Conservation (phyloP, 2,888 invertebrate genomes). For the Drosophila meridiana region DNA sequence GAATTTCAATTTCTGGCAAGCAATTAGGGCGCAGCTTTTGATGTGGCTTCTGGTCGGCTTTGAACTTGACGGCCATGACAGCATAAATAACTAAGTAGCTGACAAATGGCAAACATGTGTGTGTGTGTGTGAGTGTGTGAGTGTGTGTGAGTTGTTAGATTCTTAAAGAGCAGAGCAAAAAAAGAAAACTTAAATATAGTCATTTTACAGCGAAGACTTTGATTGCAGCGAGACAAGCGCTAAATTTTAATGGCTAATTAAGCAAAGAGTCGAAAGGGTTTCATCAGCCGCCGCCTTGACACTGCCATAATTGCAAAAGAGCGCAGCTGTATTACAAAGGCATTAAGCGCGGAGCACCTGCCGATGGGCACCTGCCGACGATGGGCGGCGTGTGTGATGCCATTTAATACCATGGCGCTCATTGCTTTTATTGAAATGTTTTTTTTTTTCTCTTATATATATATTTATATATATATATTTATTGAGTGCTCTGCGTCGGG, state of each 20-base stretch:
- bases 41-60: slow-evolving; percentile 62
- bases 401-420: slow-evolving; percentile 5
- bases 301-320: slow-evolving; percentile 9
- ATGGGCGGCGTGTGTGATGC: slow-evolving; percentile 9
- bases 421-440: slow-evolving; percentile 26
- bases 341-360: slow-evolving; percentile 24
- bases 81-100: slow-evolving; percentile 51
- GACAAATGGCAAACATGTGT: slow-evolving; percentile 27
- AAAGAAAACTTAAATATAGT: neutral
- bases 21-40: slow-evolving; percentile 68
- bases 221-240: slow-evolving; percentile 3
- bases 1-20: slow-evolving; percentile 57
- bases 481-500: slow-evolving; percentile 39
- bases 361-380: neutral
- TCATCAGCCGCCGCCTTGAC: slow-evolving; percentile 23
- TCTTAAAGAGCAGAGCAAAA: slow-evolving; percentile 20
- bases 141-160: slow-evolving; percentile 8
- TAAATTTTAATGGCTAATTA: slow-evolving; percentile 55
- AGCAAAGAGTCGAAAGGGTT: slow-evolving; percentile 33
- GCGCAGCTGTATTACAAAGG: slow-evolving; percentile 51
- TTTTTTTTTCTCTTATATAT: slow-evolving; percentile 2
- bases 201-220: neutral
- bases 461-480: slow-evolving; percentile 8
- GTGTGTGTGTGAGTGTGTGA: neutral
- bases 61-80: slow-evolving; percentile 41